Conservation (phyloP, 2,888 invertebrate genomes). For the Syrista parreyssii region DNA sequence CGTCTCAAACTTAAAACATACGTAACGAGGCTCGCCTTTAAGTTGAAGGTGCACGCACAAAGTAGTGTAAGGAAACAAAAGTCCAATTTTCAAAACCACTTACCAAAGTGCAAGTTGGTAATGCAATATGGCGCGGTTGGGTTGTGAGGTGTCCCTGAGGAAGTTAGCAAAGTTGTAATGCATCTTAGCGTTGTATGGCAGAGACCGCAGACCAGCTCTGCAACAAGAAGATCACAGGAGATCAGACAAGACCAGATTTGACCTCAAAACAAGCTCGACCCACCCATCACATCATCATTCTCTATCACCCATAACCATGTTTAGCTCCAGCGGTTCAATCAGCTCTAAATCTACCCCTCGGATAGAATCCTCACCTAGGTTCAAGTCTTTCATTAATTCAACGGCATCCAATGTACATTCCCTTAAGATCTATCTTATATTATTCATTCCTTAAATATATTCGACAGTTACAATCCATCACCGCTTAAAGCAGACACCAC, state of each 20-base stretch:
- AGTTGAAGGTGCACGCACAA: neutral
- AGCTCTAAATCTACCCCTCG: too few relatives aligned
- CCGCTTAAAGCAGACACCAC: too few relatives aligned
- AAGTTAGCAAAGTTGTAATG: conserved; percentile 92
- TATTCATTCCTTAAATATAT: neutral
- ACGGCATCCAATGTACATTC: too few relatives aligned
- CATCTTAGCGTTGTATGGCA: conserved; percentile 90
- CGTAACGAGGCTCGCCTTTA: neutral
- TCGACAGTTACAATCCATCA: neutral
- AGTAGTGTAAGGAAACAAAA: neutral
- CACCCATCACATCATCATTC: conserved; percentile 13
- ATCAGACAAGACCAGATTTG: conserved; percentile 26
- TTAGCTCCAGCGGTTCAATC: conserved; percentile 9
- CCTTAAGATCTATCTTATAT: neutral
- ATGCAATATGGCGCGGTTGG: conserved; percentile 79
- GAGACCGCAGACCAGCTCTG: conserved; percentile 82
- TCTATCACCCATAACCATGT: conserved; percentile 30
- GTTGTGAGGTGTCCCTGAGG: conserved; percentile 80
- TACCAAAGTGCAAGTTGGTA: conserved; percentile 84
- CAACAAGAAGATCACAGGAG: conserved; percentile 48
- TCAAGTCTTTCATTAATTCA: too few relatives aligned
- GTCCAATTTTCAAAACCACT: conserved; percentile 51
- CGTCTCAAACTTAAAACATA: neutral
- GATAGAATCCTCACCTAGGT: too few relatives aligned
- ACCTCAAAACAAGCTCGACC: conserved; percentile 21